Conservation (phyloP, 1,140 invertebrate species). For the Drosophila micromelanica region DNA sequence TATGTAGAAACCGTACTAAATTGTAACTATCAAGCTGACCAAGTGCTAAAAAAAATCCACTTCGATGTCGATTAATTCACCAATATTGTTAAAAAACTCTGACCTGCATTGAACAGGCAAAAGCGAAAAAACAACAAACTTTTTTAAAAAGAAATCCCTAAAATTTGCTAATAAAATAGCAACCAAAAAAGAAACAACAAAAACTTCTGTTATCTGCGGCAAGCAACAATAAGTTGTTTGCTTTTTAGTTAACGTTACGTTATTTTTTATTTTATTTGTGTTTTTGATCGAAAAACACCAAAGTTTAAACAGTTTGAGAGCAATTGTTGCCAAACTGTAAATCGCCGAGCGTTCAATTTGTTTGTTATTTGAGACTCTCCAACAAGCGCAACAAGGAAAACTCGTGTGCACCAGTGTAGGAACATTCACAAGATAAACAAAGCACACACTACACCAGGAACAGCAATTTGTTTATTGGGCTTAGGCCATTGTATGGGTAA, state of each 20-base stretch:
- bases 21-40: constrained; percentile 17
- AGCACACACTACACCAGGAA: constrained; percentile 32
- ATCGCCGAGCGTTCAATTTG: constrained; percentile 4
- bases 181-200: constrained; percentile 23
- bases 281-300: constrained; percentile 41
- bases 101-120: constrained; percentile 84
- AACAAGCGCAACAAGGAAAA: constrained; percentile 9
- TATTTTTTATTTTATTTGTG: constrained; percentile 74
- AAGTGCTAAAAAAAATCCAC: constrained; percentile 66
- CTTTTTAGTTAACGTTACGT: constrained; percentile 70
- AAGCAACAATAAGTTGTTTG: constrained; percentile 64
- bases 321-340: constrained; percentile 39
- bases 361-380: constrained; percentile 22
- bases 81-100: constrained; percentile 79
- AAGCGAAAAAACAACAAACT: constrained; percentile 31
- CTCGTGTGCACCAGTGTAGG: constrained; percentile 29
- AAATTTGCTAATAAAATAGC: constrained; percentile 7
- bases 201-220: constrained; percentile 21
- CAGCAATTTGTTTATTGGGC: constrained; percentile 77
- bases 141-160: constrained; percentile 16
- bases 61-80: constrained; percentile 84
- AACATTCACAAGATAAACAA: constrained; percentile 37
- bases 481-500: constrained; percentile 85
- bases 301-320: constrained; percentile 40
- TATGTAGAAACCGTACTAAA: constrained; percentile 33